Conservation (phyloP, 92 coral and sea anemone genomes). For the Phenganax stokvisi region DNA sequence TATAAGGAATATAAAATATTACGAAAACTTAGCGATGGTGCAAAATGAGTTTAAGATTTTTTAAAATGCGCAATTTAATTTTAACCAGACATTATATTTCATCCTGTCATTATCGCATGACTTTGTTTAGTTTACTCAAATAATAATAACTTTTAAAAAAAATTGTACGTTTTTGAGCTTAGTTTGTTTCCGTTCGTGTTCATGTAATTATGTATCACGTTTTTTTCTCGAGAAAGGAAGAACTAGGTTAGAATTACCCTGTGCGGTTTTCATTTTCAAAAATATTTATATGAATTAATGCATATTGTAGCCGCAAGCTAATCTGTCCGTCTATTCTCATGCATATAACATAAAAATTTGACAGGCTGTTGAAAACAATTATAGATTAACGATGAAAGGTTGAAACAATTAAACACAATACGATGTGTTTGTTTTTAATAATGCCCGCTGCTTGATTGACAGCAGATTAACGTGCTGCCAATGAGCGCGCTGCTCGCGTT, state of each 20-base stretch:
- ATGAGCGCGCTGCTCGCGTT: constrained; percentile 18
- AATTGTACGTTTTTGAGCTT: background rate
- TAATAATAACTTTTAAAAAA: background rate
- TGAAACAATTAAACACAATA: constrained; percentile 44
- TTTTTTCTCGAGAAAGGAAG: background rate
- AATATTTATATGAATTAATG: constrained; percentile 7
- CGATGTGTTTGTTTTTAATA: constrained; percentile 40
- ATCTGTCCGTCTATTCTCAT: constrained; percentile 30
- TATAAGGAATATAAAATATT: background rate
- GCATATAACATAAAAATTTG: constrained; percentile 35
- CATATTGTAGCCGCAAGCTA: background rate
- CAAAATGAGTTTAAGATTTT: background rate
- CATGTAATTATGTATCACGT: background rate
- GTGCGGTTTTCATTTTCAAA: background rate
- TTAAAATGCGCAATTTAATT: constrained; percentile 12
- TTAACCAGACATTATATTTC: constrained; percentile 15
- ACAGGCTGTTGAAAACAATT: constrained; percentile 45
- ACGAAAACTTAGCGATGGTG: background rate
- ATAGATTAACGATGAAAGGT: constrained; percentile 43
- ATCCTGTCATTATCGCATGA: constrained; percentile 9
- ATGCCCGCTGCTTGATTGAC: constrained; percentile 38
- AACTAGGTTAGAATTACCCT: background rate
- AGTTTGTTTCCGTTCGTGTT: background rate
- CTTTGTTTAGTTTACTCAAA: constrained; percentile 17
- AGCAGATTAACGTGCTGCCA: constrained; percentile 12